Percentiles rank a stretch among this genome's conserved stretches.
These are phyloP conservation scores for Catagonus wagneri DNA, from an alignment of 2,113 vertebrate species.

Conservation along the genomic window DNA sequence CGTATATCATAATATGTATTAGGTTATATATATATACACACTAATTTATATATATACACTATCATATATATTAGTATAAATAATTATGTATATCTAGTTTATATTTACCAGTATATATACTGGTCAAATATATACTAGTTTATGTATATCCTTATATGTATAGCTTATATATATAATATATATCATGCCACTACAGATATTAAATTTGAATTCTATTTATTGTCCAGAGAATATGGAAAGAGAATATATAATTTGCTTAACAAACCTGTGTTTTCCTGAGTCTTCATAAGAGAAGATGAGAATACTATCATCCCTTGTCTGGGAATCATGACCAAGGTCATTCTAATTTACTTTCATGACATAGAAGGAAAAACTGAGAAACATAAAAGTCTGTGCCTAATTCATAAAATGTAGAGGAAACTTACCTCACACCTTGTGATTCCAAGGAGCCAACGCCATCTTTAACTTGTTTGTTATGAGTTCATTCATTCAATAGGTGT, in stretches of 20 bases:
- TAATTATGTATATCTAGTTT: not conserved
- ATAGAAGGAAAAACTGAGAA: not conserved
- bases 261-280: not conserved
- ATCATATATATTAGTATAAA: too few relatives aligned
- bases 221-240: not conserved
- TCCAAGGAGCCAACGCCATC: not conserved
- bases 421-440: not conserved
- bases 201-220: not conserved
- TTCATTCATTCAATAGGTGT: not conserved
- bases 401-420: not conserved
- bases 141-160: not conserved
- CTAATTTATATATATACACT: too few relatives aligned
- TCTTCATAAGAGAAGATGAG: slow-evolving; percentile 1
- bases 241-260: slow-evolving; percentile 13
- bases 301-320: not conserved
- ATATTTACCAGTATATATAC: not conserved
- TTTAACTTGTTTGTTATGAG: not conserved
- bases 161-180: not conserved
- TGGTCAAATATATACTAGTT: not conserved
- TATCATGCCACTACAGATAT: not conserved
- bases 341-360: slow-evolving; percentile 5
- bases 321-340: not conserved
- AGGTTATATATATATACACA: too few relatives aligned
- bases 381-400: not conserved
- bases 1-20: too few relatives aligned